A percentile compares a stretch with the other conserved stretches of the same genome.
Evolutionary conservation across 2,113 vertebrate species (phyloP).

Genomic region (Turnix velox): DNA sequence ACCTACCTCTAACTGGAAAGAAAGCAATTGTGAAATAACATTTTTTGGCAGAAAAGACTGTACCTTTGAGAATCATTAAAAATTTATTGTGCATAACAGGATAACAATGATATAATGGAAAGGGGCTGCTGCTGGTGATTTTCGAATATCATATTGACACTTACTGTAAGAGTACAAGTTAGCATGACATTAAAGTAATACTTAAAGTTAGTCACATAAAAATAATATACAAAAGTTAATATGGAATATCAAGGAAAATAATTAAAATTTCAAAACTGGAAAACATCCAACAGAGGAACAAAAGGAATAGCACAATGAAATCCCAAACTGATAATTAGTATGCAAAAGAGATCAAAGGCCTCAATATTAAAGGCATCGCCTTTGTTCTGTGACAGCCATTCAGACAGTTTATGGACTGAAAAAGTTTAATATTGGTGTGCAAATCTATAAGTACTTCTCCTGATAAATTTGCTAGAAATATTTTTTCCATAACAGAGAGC

Average conservation of each 20-base stretch:
- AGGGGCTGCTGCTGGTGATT: background rate
- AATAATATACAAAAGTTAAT: background rate
- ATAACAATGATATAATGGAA: background rate
- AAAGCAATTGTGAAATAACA: background rate
- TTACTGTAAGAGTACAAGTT: background rate
- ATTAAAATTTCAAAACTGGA: background rate
- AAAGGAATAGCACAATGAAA: constrained; percentile 19
- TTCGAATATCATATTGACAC: background rate
- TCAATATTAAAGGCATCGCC: background rate
- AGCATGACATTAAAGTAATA: background rate
- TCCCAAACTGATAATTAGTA: constrained; percentile 23
- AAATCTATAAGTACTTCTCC: background rate
- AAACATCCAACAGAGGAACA: background rate
- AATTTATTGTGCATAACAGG: background rate
- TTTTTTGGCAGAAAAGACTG: background rate
- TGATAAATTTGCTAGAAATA: background rate
- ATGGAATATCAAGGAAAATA: background rate
- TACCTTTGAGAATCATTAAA: background rate
- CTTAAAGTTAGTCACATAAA: background rate
- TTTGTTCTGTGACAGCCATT: constrained; percentile 37
- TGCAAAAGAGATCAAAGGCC: constrained; percentile 31
- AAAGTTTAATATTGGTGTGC: background rate
- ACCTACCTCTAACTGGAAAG: background rate
- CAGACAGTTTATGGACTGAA: constrained; percentile 1
- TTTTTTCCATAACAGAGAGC: background rate